phyloP scores from a whole-genome alignment of 2,797 vertebrate species.

The Gorsachius magnificus region DNA sequence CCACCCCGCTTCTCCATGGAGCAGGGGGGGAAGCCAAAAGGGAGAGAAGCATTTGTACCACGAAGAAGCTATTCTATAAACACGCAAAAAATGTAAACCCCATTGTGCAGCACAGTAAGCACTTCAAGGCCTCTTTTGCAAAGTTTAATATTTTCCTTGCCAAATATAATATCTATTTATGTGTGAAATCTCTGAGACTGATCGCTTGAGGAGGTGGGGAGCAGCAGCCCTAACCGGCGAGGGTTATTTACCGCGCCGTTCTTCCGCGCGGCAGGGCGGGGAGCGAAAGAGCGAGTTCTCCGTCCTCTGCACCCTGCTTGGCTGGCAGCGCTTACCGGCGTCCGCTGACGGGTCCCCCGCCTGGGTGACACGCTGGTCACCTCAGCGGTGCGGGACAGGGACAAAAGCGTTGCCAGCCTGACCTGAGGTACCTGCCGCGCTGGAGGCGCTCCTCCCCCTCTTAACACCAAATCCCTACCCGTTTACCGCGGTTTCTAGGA shows the following conservation, averaged over 20 bases:
- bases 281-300: accelerated
- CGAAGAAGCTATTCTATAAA: neutral
- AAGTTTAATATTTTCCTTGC: neutral
- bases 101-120: neutral
- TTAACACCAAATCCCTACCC: neutral
- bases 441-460: neutral
- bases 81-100: neutral
- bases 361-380: too few species aligned
- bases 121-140: neutral
- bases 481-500: neutral
- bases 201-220: neutral
- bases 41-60: neutral
- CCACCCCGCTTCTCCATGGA: neutral
- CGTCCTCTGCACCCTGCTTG: neutral
- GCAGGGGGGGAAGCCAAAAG: neutral
- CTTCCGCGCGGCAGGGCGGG: neutral
- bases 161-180: neutral
- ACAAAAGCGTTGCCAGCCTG: neutral
- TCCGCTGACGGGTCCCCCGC: accelerated
- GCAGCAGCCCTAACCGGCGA: accelerated
- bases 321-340: neutral
- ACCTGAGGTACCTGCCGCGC: neutral
- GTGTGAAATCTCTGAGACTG: neutral
- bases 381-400: neutral
- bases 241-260: accelerated